phyloP scores from a whole-genome alignment of 2,113 vertebrate species.

The Paralichthys olivaceus region DNA sequence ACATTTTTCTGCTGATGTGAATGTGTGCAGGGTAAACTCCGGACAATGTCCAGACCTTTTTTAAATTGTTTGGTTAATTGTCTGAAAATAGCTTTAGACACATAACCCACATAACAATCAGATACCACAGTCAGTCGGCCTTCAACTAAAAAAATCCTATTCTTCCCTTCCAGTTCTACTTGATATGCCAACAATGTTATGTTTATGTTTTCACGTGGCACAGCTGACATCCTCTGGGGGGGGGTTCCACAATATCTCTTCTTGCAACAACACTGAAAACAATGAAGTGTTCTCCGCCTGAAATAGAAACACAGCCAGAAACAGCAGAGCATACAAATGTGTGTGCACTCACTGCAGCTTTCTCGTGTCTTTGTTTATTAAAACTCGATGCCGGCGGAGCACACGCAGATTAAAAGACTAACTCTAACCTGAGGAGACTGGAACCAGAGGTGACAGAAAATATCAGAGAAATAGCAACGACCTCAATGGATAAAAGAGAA shows the following conservation, averaged over 20 bases:
- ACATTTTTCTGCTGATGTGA: too few relatives aligned
- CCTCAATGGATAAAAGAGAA: too few relatives aligned
- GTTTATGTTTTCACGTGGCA: slow-evolving; percentile 25
- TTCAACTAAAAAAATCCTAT: neutral
- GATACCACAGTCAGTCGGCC: too few relatives aligned
- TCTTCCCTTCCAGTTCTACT: neutral
- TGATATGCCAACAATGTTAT: slow-evolving; percentile 30
- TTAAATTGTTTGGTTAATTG: too few relatives aligned
- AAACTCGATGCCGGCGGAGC: neutral
- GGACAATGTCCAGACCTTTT: too few relatives aligned
- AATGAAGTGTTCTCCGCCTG: slow-evolving; percentile 17
- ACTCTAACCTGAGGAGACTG: too few relatives aligned
- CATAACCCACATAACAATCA: too few relatives aligned
- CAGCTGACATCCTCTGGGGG: slow-evolving; percentile 18
- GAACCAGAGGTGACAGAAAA: too few relatives aligned
- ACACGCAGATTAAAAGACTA: neutral
- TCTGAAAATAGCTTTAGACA: too few relatives aligned
- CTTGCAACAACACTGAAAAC: slow-evolving; percentile 30
- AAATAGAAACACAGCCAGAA: slow-evolving; percentile 37
- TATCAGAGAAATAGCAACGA: too few relatives aligned
- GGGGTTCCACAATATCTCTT: slow-evolving; percentile 26
- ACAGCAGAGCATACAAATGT: slow-evolving; percentile 39
- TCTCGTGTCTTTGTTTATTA: slow-evolving; percentile 22
- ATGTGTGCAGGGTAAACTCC: too few relatives aligned
- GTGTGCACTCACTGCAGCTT: slow-evolving; percentile 20